Evolutionary conservation across 2,888 invertebrate species (phyloP).

Genomic region (Helicoverpa assulta): DNA sequence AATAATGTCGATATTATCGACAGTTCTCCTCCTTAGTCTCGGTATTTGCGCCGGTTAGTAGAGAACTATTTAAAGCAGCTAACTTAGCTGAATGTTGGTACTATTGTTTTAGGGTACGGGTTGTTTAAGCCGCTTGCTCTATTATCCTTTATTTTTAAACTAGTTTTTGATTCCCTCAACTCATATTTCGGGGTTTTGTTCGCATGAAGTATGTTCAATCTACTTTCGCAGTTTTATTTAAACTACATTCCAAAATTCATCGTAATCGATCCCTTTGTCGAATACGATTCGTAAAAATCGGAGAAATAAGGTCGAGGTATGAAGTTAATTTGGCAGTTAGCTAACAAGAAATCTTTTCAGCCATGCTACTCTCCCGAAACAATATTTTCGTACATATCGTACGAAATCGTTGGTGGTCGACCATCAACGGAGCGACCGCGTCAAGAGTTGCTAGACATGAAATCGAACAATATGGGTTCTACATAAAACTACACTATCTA

Average conservation of each 20-base stretch:
- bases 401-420: no score
- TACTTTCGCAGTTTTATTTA: not conserved
- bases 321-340: no score
- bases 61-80: conserved; percentile 28
- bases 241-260: not conserved
- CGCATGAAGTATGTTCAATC: not conserved
- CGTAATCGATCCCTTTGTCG: not conserved
- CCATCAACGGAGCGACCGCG: no score
- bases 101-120: conserved; percentile 5
- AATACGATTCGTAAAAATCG: no score
- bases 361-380: no score
- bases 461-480: no score
- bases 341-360: no score
- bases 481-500: no score
- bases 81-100: conserved; percentile 1
- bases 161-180: not conserved
- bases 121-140: not conserved
- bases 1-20: conserved; percentile 53
- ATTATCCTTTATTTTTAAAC: not conserved
- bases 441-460: no score
- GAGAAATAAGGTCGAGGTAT: no score
- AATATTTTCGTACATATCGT: no score
- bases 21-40: conserved; percentile 18
- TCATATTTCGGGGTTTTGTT: not conserved
- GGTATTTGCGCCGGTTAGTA: conserved; percentile 13